Percentiles rank a stretch among this genome's conserved stretches.
Evolutionary conservation across 2,113 vertebrate species (phyloP).

Genomic region (Pelvicachromis taeniatus): DNA sequence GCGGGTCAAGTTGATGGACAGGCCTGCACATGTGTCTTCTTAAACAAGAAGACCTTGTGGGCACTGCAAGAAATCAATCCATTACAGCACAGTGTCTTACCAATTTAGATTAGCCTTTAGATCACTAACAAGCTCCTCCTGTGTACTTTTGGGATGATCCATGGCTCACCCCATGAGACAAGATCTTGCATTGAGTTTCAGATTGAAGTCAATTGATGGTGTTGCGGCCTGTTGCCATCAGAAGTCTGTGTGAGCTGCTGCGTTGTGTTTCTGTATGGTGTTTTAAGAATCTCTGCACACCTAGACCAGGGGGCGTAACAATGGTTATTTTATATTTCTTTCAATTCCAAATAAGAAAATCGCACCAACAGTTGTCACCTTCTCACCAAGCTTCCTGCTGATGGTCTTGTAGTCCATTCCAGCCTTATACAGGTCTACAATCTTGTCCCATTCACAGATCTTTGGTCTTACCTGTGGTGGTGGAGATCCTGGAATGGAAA

Average conservation of each 20-base stretch:
- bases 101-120: not conserved
- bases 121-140: rapidly evolving
- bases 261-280: too few relatives aligned
- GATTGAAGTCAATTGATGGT: not conserved
- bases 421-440: not conserved
- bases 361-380: not conserved
- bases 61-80: not conserved
- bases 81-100: not conserved
- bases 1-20: not conserved
- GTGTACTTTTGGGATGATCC: not conserved
- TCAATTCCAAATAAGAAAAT: not conserved
- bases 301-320: too few relatives aligned
- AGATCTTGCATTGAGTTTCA: not conserved
- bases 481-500: not conserved
- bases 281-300: too few relatives aligned
- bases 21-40: too few relatives aligned
- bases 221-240: too few relatives aligned
- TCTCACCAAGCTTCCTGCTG: not conserved
- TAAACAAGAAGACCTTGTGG: not conserved
- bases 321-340: not conserved
- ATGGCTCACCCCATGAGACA: not conserved
- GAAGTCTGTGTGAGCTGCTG: too few relatives aligned
- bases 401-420: not conserved
- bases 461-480: not conserved
- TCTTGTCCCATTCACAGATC: not conserved